Conservation (phyloP, 2,888 invertebrate genomes). For the Drosophila aldrichi region DNA sequence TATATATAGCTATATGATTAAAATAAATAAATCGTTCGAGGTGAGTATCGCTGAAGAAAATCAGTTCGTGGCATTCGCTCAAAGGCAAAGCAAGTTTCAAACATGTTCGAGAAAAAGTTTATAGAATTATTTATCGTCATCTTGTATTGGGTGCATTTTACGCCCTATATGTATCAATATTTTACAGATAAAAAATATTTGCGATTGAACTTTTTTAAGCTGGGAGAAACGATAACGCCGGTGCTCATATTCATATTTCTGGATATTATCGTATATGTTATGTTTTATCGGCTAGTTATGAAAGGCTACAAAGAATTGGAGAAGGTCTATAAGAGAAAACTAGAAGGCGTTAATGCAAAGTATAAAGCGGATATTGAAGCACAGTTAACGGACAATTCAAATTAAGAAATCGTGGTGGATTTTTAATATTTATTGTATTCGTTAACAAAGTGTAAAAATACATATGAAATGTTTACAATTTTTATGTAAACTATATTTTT, state of each 20-base stretch:
- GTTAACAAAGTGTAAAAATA: not conserved
- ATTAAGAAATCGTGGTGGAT: too few species aligned
- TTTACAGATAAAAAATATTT: not conserved
- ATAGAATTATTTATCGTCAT: conserved; percentile 26
- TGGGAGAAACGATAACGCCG: conserved; percentile 7
- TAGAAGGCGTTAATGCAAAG: not conserved
- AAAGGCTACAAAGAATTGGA: not conserved
- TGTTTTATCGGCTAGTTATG: not conserved
- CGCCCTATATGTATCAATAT: conserved; percentile 12
- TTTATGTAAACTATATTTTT: not conserved
- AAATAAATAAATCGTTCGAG: not conserved
- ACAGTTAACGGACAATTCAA: not conserved
- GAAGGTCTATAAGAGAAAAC: not conserved
- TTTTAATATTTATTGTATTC: too few species aligned
- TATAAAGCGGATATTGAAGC: not conserved
- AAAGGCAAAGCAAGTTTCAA: not conserved
- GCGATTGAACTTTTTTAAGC: not conserved
- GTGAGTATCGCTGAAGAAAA: not conserved
- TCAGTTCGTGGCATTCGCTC: conserved; percentile 2
- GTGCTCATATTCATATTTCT: conserved; percentile 20
- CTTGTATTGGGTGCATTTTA: conserved; percentile 19
- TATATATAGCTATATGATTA: not conserved
- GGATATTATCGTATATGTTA: not conserved
- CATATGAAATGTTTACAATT: not conserved
- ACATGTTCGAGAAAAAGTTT: conserved; percentile 36